Base-by-base conservation (phyloP, 2,113 vertebrate genomes). In the Scophthalmus maximus region DNA sequence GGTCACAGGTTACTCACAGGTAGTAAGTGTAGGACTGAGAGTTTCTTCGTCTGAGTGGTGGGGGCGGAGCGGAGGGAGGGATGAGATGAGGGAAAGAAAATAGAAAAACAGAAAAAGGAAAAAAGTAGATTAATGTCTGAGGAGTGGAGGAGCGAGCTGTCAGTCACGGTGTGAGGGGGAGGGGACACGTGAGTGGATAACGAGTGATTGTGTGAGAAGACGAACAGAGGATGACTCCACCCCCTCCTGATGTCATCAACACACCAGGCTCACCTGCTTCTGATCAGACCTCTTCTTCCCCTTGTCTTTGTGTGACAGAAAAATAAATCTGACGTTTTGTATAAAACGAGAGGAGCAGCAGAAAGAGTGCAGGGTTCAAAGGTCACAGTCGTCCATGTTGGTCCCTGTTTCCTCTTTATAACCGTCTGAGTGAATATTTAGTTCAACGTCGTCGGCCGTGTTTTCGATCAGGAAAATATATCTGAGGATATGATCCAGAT, bases 1-100 rank as follows among this genome's bases (percentile, higher is more conserved):
- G 78, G 78, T 86, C 62, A 50, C 69, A 81, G 81, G 80, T 81
- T 89, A 89, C 87, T 89, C 62, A 89, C 87, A 89, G 87, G 82
- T 89, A 89, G 59, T 89, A 87, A 85, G 87, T 87, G 87, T 89
- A 87, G 87, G 87, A 89, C 72, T 89, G 84, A 87, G 70, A 81
- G 81, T 81, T 81, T 89, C 87, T 87, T 70, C 87, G 79, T 85
- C 87, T 89, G 84, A 87, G 52, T 76, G 84, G 67, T 40, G 78
- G 51, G 78, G 70, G 76, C 46, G 84, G 84, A 30, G 52, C 29
- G 71, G 42, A 71, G 69, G 81, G 59, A 68, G 79, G 76, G 74
- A 69, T 81, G 84, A 52, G 57, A 85, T 76, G 84, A 52, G 68
- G 87, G 87, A 70, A 73, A 83, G 75, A 73, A 65, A 82, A 87